These are phyloP conservation scores for Acanthaster planci DNA, from an alignment of 35 echinoderm and acorn worm genomes.

Conservation along the genomic window DNA sequence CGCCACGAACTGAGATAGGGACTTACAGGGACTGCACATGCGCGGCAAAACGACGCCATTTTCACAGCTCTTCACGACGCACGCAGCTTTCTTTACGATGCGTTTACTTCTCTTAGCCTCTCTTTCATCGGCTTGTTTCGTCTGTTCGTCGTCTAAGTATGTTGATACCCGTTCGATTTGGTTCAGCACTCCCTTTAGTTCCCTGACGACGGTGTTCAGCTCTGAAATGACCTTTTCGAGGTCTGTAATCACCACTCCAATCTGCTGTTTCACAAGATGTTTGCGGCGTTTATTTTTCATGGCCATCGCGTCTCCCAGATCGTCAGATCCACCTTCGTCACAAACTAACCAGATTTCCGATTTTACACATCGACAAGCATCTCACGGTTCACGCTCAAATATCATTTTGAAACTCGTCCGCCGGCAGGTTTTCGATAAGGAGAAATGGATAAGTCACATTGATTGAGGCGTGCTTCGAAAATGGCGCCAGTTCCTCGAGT, in stretches of 20 bases:
- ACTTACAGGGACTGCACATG: constrained; percentile 3
- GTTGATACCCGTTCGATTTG: constrained; percentile 62
- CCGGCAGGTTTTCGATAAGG: too few species aligned
- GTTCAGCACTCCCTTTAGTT: constrained; percentile 51
- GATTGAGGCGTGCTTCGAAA: too few species aligned
- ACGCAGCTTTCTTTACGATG: constrained; percentile 6
- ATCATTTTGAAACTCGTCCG: too few species aligned
- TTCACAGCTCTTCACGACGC: constrained; percentile 5
- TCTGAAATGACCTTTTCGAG: constrained; percentile 66
- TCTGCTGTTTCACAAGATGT: constrained; percentile 57
- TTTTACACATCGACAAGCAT: too few species aligned
- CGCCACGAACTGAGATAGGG: constrained; percentile 6
- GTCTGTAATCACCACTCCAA: constrained; percentile 57
- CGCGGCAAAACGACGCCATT: constrained; percentile 12
- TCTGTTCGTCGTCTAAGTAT: constrained; percentile 30
- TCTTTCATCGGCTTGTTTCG: neutral
- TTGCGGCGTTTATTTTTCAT: constrained; percentile 36
- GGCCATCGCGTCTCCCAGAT: neutral
- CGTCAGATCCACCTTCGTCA: neutral
- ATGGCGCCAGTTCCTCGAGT: too few species aligned
- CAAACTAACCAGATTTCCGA: too few species aligned
- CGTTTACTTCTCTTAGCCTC: constrained; percentile 16
- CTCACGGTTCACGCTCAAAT: too few species aligned
- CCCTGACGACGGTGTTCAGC: constrained; percentile 52
- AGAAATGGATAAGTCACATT: too few species aligned